phyloP scores from a whole-genome alignment of 2,113 vertebrate species.

The Xiphophorus couchianus region DNA sequence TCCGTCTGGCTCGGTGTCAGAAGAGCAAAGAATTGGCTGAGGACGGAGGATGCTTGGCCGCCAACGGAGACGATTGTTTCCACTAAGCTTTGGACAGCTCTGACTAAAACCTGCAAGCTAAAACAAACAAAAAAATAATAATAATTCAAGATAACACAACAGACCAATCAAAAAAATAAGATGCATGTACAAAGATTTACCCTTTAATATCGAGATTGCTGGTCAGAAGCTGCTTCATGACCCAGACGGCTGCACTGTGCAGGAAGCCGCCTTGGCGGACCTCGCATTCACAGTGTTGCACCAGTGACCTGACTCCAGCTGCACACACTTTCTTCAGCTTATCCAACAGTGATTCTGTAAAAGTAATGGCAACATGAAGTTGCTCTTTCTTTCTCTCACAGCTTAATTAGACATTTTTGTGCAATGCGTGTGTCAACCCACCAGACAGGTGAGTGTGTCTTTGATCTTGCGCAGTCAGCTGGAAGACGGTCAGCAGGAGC shows the following conservation, averaged over 20 bases:
- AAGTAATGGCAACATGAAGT: constrained; percentile 10
- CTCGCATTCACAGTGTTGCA: constrained; percentile 75
- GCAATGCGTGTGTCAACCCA: constrained; percentile 52
- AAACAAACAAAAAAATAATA: constrained; percentile 9
- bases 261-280: constrained; percentile 85
- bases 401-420: not conserved
- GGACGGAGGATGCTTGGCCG: constrained; percentile 62
- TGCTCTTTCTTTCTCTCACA: not conserved
- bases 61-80: constrained; percentile 79
- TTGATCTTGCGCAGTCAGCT: constrained; percentile 89
- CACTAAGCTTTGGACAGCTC: constrained; percentile 83
- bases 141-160: not conserved
- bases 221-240: constrained; percentile 86
- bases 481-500: constrained; percentile 91
- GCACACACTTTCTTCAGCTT: constrained; percentile 88
- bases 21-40: constrained; percentile 76
- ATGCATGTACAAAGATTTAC: constrained; percentile 66
- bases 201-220: constrained; percentile 84
- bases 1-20: constrained; percentile 81
- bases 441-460: constrained; percentile 84
- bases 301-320: constrained; percentile 85
- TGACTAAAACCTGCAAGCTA: constrained; percentile 89
- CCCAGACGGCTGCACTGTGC: constrained; percentile 86
- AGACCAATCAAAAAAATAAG: not conserved
- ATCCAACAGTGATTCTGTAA: constrained; percentile 84